phyloP scores from a whole-genome alignment of 2,888 invertebrate species.

The Diarsia brunnea region DNA sequence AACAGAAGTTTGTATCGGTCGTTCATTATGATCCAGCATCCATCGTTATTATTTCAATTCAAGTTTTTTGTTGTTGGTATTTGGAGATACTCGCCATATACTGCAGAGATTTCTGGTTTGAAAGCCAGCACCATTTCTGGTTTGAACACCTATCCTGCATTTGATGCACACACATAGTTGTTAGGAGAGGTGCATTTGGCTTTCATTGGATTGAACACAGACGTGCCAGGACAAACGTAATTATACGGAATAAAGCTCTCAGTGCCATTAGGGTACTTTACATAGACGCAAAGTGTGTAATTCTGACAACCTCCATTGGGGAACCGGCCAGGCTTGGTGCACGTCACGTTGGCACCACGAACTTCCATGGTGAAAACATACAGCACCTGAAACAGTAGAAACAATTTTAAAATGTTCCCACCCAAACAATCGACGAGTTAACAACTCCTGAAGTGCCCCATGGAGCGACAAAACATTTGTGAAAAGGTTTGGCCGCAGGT shows the following conservation, averaged over 20 bases:
- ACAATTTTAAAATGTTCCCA: background rate
- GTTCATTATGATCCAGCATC: background rate
- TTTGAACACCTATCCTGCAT: background rate
- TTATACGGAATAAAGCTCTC: slow-evolving; percentile 6
- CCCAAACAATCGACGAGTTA: background rate
- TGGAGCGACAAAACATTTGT: no score
- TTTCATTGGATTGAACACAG: slow-evolving; percentile 18
- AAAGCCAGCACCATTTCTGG: no score
- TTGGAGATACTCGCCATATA: background rate
- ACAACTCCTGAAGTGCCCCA: no score
- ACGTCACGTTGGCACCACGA: background rate
- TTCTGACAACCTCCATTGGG: slow-evolving; percentile 7
- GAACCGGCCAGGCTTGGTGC: slow-evolving; percentile 2
- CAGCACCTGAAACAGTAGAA: slow-evolving; percentile 19
- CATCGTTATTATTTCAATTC: background rate
- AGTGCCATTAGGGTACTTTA: background rate
- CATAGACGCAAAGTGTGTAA: slow-evolving; percentile 23
- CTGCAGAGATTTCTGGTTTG: background rate
- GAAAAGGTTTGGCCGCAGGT: no score
- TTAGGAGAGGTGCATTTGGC: slow-evolving; percentile 20
- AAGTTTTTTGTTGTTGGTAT: background rate
- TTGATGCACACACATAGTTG: background rate
- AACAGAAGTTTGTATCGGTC: background rate
- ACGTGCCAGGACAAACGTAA: slow-evolving; percentile 10
- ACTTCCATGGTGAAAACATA: background rate